phyloP scores from a whole-genome alignment of 2,113 vertebrate genomes.

The Zeus faber region DNA sequence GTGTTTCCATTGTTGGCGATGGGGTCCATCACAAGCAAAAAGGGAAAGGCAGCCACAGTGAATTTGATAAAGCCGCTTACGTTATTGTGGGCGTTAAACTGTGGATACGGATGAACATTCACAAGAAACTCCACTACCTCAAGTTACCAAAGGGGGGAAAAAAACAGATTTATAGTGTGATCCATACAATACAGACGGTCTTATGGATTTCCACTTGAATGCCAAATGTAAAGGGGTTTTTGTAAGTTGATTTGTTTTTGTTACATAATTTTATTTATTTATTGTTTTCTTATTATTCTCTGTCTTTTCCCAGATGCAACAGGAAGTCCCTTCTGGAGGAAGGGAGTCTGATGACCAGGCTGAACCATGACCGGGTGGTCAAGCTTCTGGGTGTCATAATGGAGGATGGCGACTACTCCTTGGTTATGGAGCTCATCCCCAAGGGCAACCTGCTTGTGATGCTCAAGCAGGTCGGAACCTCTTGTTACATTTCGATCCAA shows the following conservation, averaged over 20 bases:
- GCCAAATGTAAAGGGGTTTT: too few species aligned
- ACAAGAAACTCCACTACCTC: too few species aligned
- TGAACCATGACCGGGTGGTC: constrained; percentile 86
- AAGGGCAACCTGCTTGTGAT: constrained; percentile 88
- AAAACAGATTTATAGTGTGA: too few species aligned
- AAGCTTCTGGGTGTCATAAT: constrained; percentile 88
- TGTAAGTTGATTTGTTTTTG: not conserved
- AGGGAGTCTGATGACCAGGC: constrained; percentile 85
- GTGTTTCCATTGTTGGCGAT: too few species aligned
- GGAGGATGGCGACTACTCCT: constrained; percentile 86
- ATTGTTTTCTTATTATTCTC: not conserved
- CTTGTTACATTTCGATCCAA: not conserved
- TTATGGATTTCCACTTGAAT: not conserved
- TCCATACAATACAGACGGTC: too few species aligned
- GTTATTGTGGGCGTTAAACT: too few species aligned
- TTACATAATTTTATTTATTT: not conserved
- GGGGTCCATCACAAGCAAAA: too few species aligned
- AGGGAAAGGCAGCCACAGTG: too few species aligned
- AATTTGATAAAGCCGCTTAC: too few species aligned
- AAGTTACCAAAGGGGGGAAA: too few species aligned
- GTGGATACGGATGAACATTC: too few species aligned
- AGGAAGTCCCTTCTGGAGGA: constrained; percentile 85
- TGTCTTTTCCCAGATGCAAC: constrained; percentile 57
- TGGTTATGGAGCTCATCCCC: constrained; percentile 91
- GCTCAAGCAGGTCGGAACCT: constrained; percentile 76